Conservation (phyloP, 2,797 vertebrate genomes). For the Phyllotis vaccarum region DNA sequence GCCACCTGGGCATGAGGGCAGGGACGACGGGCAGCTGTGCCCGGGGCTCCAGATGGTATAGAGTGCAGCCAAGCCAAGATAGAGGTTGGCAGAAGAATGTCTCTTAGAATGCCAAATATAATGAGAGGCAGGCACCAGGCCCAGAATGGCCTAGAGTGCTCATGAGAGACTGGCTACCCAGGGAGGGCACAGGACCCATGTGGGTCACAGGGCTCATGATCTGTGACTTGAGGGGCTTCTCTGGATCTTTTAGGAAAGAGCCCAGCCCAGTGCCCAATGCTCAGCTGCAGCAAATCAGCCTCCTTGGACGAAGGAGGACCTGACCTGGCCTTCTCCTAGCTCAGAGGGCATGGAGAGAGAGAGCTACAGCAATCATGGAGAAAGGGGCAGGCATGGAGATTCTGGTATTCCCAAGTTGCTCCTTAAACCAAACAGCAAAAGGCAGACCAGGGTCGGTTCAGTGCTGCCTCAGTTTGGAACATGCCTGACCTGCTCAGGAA, state of each 20-base stretch:
- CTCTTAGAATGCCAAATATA: conserved; percentile 65
- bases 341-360: not conserved
- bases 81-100: conserved; percentile 69
- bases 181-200: not conserved
- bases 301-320: not conserved
- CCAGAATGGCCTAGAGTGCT: conserved; percentile 57
- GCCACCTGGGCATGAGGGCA: conserved; percentile 62
- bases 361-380: not conserved
- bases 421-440: not conserved
- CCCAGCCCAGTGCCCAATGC: not conserved
- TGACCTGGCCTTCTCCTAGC: not conserved
- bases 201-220: not conserved
- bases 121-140: conserved; percentile 49
- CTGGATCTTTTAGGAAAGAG: conserved; percentile 36
- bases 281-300: not conserved
- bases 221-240: conserved; percentile 6
- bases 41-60: conserved; percentile 76
- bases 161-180: not conserved
- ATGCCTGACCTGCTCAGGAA: not conserved
- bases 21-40: conserved; percentile 70
- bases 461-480: not conserved
- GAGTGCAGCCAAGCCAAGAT: conserved; percentile 65
- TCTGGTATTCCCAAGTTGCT: conserved; percentile 2
- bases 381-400: not conserved
- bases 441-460: not conserved